These are phyloP conservation scores for Prorops nasuta DNA, from an alignment of 1,140 invertebrate genomes.

Conservation along the genomic window DNA sequence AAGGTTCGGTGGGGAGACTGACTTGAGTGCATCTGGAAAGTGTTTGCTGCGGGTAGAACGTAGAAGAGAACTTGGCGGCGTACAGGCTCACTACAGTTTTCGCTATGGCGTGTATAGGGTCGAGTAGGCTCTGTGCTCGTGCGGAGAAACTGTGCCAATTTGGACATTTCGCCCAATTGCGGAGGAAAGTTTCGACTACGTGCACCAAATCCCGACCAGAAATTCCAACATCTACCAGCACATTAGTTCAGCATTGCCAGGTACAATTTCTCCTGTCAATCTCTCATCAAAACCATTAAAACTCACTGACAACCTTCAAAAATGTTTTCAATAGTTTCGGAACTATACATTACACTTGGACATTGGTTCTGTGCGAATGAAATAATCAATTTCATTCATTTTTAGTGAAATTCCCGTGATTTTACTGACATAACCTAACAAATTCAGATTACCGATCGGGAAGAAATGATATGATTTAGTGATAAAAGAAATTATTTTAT, in stretches of 20 bases:
- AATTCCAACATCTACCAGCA: conserved; percentile 51
- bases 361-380: too few relatives aligned
- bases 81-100: conserved; percentile 63
- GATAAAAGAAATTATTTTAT: too few relatives aligned
- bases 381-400: too few relatives aligned
- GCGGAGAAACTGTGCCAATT: conserved; percentile 76
- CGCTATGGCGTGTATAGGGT: conserved; percentile 75
- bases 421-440: too few relatives aligned
- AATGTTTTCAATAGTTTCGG: too few relatives aligned
- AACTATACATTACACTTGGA: too few relatives aligned
- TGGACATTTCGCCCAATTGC: conserved; percentile 62
- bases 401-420: too few relatives aligned
- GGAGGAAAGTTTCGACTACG: conserved; percentile 62
- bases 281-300: too few relatives aligned
- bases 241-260: conserved; percentile 34
- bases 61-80: conserved; percentile 17
- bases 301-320: too few relatives aligned
- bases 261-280: too few relatives aligned
- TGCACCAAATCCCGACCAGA: conserved; percentile 59
- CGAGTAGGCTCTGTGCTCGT: conserved; percentile 74
- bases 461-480: too few relatives aligned
- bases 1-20: conserved; percentile 19
- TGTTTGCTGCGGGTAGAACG: conserved; percentile 27
- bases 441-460: too few relatives aligned
- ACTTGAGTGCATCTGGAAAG: conserved; percentile 38